Base-by-base conservation (phyloP, 2,797 vertebrate genomes). In the Arrhamphus sclerolepis region DNA sequence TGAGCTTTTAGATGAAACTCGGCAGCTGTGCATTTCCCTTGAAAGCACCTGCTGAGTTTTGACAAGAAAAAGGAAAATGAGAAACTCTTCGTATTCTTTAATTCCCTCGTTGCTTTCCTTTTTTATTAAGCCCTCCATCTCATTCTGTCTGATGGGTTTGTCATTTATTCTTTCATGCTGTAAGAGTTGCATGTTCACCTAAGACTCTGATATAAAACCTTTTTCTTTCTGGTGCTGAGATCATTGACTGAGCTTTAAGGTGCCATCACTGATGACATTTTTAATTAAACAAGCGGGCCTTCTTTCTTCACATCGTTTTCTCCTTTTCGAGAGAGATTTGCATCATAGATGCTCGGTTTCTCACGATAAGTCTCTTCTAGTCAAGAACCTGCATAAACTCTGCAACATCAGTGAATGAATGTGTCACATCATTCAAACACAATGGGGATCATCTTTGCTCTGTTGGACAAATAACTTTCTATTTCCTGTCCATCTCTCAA, bases 381-480 rank as follows among this genome's bases (percentile, higher is more conserved):
- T 86, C 70, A 75, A 77, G 86, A 77, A 78, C 55, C 58, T 40
- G 40, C 55, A 67, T 80, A 66, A 62, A 66, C 65, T 74, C 41
- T 43, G 61, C 46, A 58, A 60, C 60, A 61, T 67, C 43, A 6
- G 62, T 77, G 56, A 77, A 78, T 81, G 2, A 69, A 77, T 42
- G 73, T 82, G 85, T 67, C 77, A 61, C 70, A 81, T 82, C 60
- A 39, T 57, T 71, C 55, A 56, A 58, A 55, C 7, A 9, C 50
- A 53, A 61, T 57, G 52, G 63, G 28, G 34, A 19, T 74, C 49
- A 34, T 70, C 54, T 67, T 65, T 53, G 47, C 40, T 21, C 51
- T 1, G 9, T 4, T 26, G 49, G 48, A 80, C 66, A 61, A 70
- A 72, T 74, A 70, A 75, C n/a, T 49, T 58, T 38, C 54, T 38